Percentiles rank a stretch among this genome's conserved stretches.
Conservation (phyloP, 2,888 invertebrate genomes). For the Drosophila gaucha region DNA sequence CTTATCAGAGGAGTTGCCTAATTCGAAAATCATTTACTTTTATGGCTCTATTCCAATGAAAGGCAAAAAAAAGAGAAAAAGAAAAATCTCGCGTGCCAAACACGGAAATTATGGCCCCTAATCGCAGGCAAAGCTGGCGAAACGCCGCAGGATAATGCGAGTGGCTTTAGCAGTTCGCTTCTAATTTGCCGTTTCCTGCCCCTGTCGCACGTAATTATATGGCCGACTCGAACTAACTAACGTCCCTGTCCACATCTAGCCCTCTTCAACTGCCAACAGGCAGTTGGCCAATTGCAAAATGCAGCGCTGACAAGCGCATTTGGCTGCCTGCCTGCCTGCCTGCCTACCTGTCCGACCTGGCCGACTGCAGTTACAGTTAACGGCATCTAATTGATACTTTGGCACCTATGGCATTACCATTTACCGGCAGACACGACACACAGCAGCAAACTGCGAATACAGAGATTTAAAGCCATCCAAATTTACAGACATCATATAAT, state of each 20-base stretch:
- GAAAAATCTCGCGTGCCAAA: conserved; percentile 59
- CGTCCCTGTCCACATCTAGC: conserved; percentile 6
- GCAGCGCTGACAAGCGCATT: conserved; percentile 66
- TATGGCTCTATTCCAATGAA: conserved; percentile 67
- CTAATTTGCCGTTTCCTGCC: conserved; percentile 75
- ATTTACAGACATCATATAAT: conserved; percentile 12
- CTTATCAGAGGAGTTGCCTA: conserved; percentile 56
- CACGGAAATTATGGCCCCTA: conserved; percentile 54
- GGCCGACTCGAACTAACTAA: conserved; percentile 16
- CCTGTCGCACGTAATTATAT: conserved; percentile 69
- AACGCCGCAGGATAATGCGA: conserved; percentile 71
- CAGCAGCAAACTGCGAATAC: neutral
- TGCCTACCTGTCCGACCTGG: neutral
- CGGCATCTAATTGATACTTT: conserved; percentile 81
- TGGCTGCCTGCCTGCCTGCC: conserved; percentile 37
- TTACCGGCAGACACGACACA: conserved; percentile 27
- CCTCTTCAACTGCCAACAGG: conserved; percentile 39
- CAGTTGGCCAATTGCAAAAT: conserved; percentile 59
- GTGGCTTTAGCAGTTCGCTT: conserved; percentile 39
- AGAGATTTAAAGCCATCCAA: neutral
- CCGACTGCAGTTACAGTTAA: conserved; percentile 71
- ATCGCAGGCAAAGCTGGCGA: conserved; percentile 40
- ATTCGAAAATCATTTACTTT: conserved; percentile 73
- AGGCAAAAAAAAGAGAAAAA: conserved; percentile 20
- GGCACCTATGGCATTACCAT: conserved; percentile 73